Conservation (phyloP, 2,113 vertebrate species). For the Pseudonaja textilis region DNA sequence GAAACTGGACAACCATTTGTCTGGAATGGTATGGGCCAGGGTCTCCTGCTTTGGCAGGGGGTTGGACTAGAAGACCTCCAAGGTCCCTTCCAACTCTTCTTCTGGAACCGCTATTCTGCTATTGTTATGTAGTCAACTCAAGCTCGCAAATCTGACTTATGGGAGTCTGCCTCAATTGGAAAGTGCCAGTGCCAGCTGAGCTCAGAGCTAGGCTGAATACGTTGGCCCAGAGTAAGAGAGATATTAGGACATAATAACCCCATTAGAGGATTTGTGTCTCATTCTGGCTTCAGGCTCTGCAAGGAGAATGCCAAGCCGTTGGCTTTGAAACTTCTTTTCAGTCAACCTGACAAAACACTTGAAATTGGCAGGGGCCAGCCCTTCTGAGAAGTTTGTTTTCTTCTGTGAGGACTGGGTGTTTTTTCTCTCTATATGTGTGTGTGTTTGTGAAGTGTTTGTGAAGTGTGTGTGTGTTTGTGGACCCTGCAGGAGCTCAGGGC, state of each 20-base stretch:
- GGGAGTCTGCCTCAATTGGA: neutral
- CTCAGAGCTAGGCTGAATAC: neutral
- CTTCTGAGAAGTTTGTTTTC: neutral
- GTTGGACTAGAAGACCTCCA: neutral
- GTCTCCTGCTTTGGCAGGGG: neutral
- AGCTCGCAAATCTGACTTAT: neutral
- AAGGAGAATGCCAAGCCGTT: neutral
- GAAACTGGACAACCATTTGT: neutral
- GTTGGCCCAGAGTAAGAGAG: neutral
- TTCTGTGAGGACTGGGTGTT: neutral
- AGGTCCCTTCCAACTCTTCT: neutral
- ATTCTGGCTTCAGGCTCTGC: neutral
- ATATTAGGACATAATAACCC: neutral
- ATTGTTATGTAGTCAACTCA: neutral
- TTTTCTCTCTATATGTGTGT: neutral
- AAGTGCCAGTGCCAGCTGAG: neutral
- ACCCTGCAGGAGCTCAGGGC: neutral
- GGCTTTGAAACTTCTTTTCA: neutral
- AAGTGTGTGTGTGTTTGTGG: neutral
- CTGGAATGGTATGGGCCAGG: too few species aligned
- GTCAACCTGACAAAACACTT: neutral
- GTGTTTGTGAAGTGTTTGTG: neutral
- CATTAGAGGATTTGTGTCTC: neutral
- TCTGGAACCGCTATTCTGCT: neutral
- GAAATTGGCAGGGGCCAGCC: neutral